Evolutionary conservation across 2,797 vertebrate genomes (phyloP).

Genomic region (Cyclopterus lumpus): DNA sequence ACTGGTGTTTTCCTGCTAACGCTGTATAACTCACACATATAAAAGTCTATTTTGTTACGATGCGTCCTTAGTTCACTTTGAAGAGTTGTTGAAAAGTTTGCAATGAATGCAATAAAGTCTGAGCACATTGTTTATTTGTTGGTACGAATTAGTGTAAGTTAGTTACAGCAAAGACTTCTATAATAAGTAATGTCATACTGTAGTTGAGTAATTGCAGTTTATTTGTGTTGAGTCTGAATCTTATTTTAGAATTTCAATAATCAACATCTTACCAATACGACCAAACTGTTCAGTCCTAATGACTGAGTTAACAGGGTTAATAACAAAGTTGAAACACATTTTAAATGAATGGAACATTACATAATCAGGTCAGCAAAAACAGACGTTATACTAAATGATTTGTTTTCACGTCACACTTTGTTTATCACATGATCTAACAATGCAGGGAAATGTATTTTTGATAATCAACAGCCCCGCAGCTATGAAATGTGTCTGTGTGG

Average conservation of each 20-base stretch:
- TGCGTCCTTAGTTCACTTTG: background rate
- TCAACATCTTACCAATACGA: background rate
- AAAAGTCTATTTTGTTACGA: background rate
- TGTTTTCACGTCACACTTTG: too few species aligned
- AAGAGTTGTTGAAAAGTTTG: background rate
- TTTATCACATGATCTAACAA: too few species aligned
- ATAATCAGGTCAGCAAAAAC: too few species aligned
- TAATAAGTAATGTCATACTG: background rate
- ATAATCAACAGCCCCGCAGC: conserved; percentile 12
- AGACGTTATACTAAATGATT: too few species aligned
- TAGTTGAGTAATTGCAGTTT: background rate
- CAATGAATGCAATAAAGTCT: background rate
- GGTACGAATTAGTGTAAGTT: background rate
- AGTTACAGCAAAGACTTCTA: background rate
- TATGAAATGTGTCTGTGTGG: background rate
- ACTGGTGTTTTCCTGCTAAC: background rate
- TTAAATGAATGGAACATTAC: too few species aligned
- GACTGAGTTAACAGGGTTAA: too few species aligned
- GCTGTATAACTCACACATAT: background rate
- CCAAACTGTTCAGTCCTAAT: background rate
- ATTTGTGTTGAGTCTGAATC: background rate
- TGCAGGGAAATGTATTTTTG: background rate
- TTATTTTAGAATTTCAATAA: background rate
- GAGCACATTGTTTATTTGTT: background rate
- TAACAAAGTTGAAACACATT: too few species aligned